Conservation (phyloP, 2,888 invertebrate species). For the Pharmacophagus antenor region DNA sequence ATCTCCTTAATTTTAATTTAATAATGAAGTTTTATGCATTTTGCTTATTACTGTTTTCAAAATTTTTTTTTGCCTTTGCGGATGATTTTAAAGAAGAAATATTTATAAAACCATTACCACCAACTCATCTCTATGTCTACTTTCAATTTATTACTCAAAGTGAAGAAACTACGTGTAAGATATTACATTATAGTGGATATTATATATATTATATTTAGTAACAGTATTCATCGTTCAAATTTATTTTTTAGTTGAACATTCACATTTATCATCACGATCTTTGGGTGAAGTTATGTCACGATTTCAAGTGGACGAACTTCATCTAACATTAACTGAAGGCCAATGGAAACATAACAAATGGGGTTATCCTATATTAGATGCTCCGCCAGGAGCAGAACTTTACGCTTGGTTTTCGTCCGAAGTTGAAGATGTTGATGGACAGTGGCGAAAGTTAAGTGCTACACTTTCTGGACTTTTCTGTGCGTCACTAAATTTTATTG, state of each 20-base stretch:
- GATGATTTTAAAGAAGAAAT: conserved; percentile 94
- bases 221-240: conserved; percentile 5
- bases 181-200: neutral
- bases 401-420: conserved; percentile 93
- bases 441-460: conserved; percentile 94
- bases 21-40: conserved; percentile 14
- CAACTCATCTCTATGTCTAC: conserved; percentile 92
- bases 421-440: conserved; percentile 85
- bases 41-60: conserved; percentile 33
- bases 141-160: conserved; percentile 94
- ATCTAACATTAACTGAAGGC: conserved; percentile 95
- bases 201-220: neutral
- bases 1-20: conserved; percentile 31
- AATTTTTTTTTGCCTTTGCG: conserved; percentile 42
- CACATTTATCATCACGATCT: conserved; percentile 92
- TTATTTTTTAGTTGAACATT: conserved; percentile 86
- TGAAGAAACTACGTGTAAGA: conserved; percentile 82
- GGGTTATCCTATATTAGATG: conserved; percentile 95
- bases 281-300: conserved; percentile 92
- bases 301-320: conserved; percentile 93
- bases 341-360: conserved; percentile 96
- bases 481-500: conserved; percentile 97
- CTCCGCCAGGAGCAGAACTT: conserved; percentile 96
- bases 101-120: conserved; percentile 90
- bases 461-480: conserved; percentile 97